Percentiles rank a stretch among this genome's conserved stretches.
Conservation (phyloP, 2,113 vertebrate genomes). For the Melanocharis versteri region DNA sequence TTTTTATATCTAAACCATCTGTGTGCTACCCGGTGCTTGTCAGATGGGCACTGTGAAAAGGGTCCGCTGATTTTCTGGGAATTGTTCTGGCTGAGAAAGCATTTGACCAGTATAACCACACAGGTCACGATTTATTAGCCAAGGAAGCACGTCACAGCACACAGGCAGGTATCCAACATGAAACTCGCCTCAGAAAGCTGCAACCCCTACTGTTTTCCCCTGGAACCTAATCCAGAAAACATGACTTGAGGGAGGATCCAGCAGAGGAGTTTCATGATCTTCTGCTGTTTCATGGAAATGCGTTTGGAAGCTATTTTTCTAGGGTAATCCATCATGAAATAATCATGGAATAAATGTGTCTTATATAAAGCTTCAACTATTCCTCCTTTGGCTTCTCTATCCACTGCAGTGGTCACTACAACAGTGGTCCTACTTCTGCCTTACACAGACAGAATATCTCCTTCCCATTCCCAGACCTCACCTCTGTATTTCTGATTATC, state of each 20-base stretch:
- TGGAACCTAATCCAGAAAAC: constrained; percentile 56
- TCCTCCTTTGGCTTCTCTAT: not conserved
- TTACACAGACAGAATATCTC: not conserved
- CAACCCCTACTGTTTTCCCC: constrained; percentile 49
- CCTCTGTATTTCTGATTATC: not conserved
- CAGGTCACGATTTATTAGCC: constrained; percentile 44
- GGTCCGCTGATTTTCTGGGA: constrained; percentile 44
- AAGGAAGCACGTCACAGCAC: constrained; percentile 3
- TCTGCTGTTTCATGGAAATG: constrained; percentile 47
- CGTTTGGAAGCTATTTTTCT: constrained; percentile 45
- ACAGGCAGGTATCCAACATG: constrained; percentile 49
- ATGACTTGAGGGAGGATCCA: constrained; percentile 57
- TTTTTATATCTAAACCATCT: constrained; percentile 70
- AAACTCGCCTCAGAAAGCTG: constrained; percentile 22
- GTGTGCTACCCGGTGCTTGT: constrained; percentile 30
- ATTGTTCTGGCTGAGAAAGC: constrained; percentile 38
- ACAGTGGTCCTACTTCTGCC: not conserved
- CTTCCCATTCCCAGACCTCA: not conserved
- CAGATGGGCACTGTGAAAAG: constrained; percentile 61
- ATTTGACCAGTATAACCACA: constrained; percentile 55
- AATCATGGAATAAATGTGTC: not conserved
- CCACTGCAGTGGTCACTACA: not conserved
- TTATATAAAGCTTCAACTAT: not conserved
- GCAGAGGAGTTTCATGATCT: constrained; percentile 43
- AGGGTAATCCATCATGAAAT: constrained; percentile 46